Evolutionary conservation across 2,888 invertebrate species (phyloP), one percentile per base, ranked within the genome.

Genomic region (Ormyrus nitidulus): DNA sequence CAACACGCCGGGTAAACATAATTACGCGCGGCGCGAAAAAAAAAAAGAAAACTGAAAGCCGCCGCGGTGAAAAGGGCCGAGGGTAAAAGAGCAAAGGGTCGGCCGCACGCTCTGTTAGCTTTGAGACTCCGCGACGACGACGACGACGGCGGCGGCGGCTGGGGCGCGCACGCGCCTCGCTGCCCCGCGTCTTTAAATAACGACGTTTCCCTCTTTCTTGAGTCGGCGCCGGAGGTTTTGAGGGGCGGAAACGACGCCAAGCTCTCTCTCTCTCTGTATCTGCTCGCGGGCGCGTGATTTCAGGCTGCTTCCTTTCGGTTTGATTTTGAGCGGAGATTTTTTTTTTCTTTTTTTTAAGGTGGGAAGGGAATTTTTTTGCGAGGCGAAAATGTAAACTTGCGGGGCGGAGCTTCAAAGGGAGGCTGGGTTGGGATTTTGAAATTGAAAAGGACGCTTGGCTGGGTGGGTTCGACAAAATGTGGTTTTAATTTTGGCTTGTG

Each of bases 1-100:
- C 69, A 77, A 72, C 69, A 53, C 65, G 66, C 64, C 64, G 77
- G 58, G 77, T 34, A 74, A 81, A 78, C 71, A 81, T 66, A 59
- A 81, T 77, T 77, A 74, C 44, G 59, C 46, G 59, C 8, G 48
- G 54, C n/a, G 65, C 3, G 71, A 5, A 62, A 44, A 62, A 69
- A 7, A 54, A 46, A 79, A 79, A 34, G 56, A 0, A 59, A 34
- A 53, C 59, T 51, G n/a, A 19, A 9, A 46, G 8, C n/a, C n/a
- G 6, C 1, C 46, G 46, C 19, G 34, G 34, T 34, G 34, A 59
- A 19, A 59, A 19, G 7, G n/a, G 34, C 34, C 34, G 34, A 34
- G 34, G 34, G 34, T 34, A 34, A 34, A 34, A 34, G 34, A 34
- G 34, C 34, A 34, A 4, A 34, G 34, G 34, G 34, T 34, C 34